phyloP scores from a whole-genome alignment of 2,888 invertebrate genomes.

The Oscheius sp. region DNA sequence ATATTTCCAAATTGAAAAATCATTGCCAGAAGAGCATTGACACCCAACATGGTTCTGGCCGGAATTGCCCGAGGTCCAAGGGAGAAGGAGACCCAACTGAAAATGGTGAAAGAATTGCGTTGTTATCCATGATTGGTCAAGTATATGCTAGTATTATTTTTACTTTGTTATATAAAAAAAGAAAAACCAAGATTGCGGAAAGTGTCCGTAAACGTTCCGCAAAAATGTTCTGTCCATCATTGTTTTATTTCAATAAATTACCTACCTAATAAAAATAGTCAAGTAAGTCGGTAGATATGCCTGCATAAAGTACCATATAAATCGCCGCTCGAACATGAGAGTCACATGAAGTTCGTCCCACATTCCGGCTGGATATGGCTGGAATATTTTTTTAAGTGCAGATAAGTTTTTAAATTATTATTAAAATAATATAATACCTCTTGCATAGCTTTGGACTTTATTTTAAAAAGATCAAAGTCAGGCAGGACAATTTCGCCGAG shows the following conservation, averaged over 20 bases:
- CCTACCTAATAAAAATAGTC: conserved; percentile 62
- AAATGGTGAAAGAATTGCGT: neutral
- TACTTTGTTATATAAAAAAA: no score
- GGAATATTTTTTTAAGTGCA: no score
- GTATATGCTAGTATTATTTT: no score
- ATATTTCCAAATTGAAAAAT: conserved; percentile 68
- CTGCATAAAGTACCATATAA: conserved; percentile 65
- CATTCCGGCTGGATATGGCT: conserved; percentile 61
- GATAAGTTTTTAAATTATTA: no score
- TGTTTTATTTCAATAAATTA: no score
- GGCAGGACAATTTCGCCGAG: conserved; percentile 53
- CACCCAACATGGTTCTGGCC: conserved; percentile 60
- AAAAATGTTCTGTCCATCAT: no score
- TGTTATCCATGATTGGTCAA: neutral
- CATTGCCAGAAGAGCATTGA: conserved; percentile 61
- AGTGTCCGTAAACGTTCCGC: no score
- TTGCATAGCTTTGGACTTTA: conserved; percentile 39
- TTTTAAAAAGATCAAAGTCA: conserved; percentile 54
- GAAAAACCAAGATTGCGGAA: no score
- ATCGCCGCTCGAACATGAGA: conserved; percentile 54
- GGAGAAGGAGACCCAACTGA: conserved; percentile 60
- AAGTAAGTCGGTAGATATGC: conserved; percentile 65
- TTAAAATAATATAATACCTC: conserved; percentile 39
- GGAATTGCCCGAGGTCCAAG: conserved; percentile 57
- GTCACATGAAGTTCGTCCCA: conserved; percentile 62